Evolutionary conservation across 2,888 invertebrate genomes (phyloP).

Genomic region (Cheilosia urbana): DNA sequence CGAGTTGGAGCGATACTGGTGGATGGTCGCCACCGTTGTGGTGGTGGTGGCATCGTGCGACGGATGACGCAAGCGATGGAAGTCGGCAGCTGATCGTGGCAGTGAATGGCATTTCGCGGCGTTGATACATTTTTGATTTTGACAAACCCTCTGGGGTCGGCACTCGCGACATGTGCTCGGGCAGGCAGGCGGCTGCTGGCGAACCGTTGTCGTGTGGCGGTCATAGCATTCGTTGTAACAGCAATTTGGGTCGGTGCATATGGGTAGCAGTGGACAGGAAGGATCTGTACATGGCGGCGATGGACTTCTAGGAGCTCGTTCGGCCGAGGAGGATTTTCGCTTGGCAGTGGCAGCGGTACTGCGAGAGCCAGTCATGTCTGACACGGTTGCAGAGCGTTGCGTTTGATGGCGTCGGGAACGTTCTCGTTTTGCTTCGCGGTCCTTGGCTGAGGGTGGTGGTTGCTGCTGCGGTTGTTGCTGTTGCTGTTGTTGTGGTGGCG

Average conservation of each 20-base stretch:
- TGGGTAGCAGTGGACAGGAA: conserved; percentile 82
- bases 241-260: conserved; percentile 84
- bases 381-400: conserved; percentile 83
- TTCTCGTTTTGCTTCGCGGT: conserved; percentile 80
- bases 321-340: conserved; percentile 83
- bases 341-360: conserved; percentile 79
- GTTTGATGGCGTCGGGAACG: conserved; percentile 83
- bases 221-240: conserved; percentile 81
- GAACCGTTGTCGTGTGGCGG: conserved; percentile 81
- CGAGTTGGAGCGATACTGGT: conserved; percentile 82
- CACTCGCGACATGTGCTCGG: conserved; percentile 82
- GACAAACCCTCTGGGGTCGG: conserved; percentile 82
- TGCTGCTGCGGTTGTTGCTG: conserved; percentile 60
- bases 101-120: conserved; percentile 84
- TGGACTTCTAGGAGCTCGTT: conserved; percentile 82
- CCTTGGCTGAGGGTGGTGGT: conserved; percentile 59
- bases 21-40: conserved; percentile 68
- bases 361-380: conserved; percentile 82
- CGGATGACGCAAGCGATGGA: conserved; percentile 81
- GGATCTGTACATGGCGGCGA: conserved; percentile 83
- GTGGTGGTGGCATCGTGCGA: conserved; percentile 59
- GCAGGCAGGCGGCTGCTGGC: conserved; percentile 79
- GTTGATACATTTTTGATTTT: conserved; percentile 83
- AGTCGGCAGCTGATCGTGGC: conserved; percentile 84
- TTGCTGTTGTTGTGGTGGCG: conserved; percentile 39